phyloP scores from a whole-genome alignment of 2,797 vertebrate genomes.

The Lates japonicus region DNA sequence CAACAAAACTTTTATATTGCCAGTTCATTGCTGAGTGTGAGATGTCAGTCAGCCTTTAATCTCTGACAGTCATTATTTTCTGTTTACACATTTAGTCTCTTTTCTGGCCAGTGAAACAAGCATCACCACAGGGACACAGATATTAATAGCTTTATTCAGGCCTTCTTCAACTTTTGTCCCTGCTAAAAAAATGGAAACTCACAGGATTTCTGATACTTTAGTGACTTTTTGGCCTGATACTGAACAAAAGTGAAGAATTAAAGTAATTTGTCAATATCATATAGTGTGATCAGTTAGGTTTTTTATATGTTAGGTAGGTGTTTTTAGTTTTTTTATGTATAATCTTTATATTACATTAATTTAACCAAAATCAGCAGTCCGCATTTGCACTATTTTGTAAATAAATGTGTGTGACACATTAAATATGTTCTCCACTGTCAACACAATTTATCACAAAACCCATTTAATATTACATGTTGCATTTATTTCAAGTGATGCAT shows the following conservation, averaged over 20 bases:
- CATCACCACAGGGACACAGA: constrained; percentile 66
- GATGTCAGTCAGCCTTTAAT: constrained; percentile 29
- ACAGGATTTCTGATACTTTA: neutral
- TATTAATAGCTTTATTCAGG: constrained; percentile 23
- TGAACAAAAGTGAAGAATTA: neutral
- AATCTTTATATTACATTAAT: neutral
- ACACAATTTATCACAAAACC: neutral
- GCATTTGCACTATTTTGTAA: neutral
- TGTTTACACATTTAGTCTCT: neutral
- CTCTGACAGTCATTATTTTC: constrained; percentile 14
- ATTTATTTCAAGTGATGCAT: neutral
- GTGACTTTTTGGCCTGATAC: constrained; percentile 1
- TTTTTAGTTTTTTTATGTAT: neutral
- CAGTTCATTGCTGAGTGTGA: neutral
- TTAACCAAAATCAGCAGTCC: neutral
- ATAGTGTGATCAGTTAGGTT: neutral
- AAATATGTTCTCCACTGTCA: neutral
- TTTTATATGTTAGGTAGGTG: neutral
- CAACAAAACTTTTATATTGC: neutral
- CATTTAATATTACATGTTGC: neutral
- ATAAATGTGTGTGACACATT: neutral
- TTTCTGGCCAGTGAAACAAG: constrained; percentile 70
- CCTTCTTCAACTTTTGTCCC: neutral
- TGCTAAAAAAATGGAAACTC: neutral
- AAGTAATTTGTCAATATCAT: neutral